Base-by-base conservation (phyloP, 2,888 invertebrate species). In the Cosmia pyralina region DNA sequence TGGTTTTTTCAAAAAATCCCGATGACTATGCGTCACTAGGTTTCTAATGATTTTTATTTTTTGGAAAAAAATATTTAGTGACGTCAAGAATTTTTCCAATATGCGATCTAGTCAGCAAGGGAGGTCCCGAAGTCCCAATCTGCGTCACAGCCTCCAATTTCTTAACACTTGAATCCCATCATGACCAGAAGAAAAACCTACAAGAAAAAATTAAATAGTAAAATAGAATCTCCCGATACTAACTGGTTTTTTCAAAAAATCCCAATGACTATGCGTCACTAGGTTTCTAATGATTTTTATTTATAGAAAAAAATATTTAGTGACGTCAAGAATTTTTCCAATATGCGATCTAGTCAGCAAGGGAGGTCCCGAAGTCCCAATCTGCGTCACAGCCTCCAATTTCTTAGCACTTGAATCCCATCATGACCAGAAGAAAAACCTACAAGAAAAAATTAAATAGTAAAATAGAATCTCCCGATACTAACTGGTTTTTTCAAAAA, bases 141-240 rank as follows among this genome's bases (percentile, higher is more conserved):
- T 5, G 5, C 17, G 17, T 55, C 4, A 34, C n/a, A 55, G 8
- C n/a, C 6, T 34, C 38, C 2, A 58, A 59, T 59, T 53, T 19
- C 48, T 44, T 4, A 13, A 10, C 57, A 62, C 10, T 34, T n/a
- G 22, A 62, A 69, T 38, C 50, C 13, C 62, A 69, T 52, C 62
- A 70, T 10, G 13, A 11, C n/a, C 19, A 46, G 0, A 15, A 19
- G 17, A 41, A 71, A 75, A 71, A 28, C 70, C 63, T 48, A 44
- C 10, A 46, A 34, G 69, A 17, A 57, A 74, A 70, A n/a, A n/a
- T n/a, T n/a, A n/a, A n/a, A 38, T 22, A 55, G 41, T 11, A n/a
- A 38, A 69, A 53, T 22, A 59, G 10, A 77, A 71, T 70, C n/a
- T 64, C 53, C 71, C 63, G 53, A 71, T 59, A 76, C 53, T 58